Evolutionary conservation across 2,888 invertebrate species (phyloP).

Genomic region (Didymodactylos carnosus): DNA sequence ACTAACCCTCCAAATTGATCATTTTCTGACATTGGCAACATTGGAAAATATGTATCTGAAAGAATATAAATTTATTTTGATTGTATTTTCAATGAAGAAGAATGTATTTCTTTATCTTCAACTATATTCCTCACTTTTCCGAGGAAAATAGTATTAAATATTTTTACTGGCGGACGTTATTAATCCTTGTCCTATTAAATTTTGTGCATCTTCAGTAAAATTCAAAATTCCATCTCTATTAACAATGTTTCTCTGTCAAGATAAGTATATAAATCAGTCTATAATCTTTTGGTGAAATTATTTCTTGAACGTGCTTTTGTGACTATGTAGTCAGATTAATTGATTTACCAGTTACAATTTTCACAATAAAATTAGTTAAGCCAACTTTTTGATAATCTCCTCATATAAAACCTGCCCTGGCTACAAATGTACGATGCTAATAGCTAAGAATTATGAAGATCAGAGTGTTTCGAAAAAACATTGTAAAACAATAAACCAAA

Average conservation of each 20-base stretch:
- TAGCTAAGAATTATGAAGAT: conserved; percentile 66
- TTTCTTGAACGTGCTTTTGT: no score
- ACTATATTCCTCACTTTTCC: no score
- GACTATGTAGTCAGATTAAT: conserved; percentile 17
- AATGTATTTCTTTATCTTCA: no score
- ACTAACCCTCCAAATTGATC: conserved; percentile 61
- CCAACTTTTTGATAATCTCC: conserved; percentile 82
- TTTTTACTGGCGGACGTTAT: conserved; percentile 89
- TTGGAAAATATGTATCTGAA: conserved; percentile 89
- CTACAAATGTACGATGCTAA: conserved; percentile 82
- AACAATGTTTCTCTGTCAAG: conserved; percentile 83
- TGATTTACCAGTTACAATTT: conserved; percentile 73
- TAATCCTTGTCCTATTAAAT: conserved; percentile 81
- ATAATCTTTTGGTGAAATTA: no score
- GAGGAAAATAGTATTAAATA: no score
- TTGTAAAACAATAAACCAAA: conserved; percentile 63
- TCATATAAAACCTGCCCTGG: conserved; percentile 70
- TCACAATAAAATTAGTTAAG: conserved; percentile 78
- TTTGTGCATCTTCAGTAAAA: conserved; percentile 38
- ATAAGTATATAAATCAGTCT: no score
- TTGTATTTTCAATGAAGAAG: no score
- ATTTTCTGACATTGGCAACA: conserved; percentile 73
- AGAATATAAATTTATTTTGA: no score
- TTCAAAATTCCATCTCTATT: conserved; percentile 46
- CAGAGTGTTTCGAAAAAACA: conserved; percentile 75